Evolutionary conservation across 1,140 invertebrate species (phyloP), one percentile per base, ranked within the genome.

Genomic region (Papilio polytes): DNA sequence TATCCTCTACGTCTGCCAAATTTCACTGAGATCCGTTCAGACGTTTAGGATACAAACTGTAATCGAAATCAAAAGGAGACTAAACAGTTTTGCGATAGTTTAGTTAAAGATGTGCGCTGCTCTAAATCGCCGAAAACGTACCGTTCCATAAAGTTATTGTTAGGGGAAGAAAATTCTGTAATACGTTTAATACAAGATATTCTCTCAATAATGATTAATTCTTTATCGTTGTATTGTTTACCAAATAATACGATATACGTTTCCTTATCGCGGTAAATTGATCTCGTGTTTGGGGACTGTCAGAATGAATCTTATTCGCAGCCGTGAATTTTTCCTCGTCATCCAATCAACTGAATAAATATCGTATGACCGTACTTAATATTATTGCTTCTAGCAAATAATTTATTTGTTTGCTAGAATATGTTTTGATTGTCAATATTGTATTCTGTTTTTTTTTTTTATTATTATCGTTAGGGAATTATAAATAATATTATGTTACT

Each of bases 291-390:
- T 66, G 63, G 10, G 63, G 63, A 66, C 63, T 66, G 63, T 66
- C 63, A 66, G 63, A 31, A 31, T 31, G 63, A 26, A 66, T 66
- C 63, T 31, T 15, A 9, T 13, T 26, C 63, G 3, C 63, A 15
- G 63, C 22, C 22, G 63, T 31, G 63, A 70, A 36, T 70, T 70
- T 70, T 70, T 70, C 63, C 63, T 70, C 26, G 63, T 36, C 26
- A 70, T 70, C 26, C 63, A 70, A 70, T 70, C 63, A 70, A 70
- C 26, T 36, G 26, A 36, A 70, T 70, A 70, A 70, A 70, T 70
- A 70, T 70, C 63, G 13, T 31, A 70, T 70, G 13, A 31, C 63
- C 12, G 26, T 70, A 31, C 26, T 36, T 70, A 70, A 70, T 70
- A 36, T 70, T 70, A 70, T 70, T 70, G 63, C 63, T 3, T 70